Evolutionary conservation across 2,113 vertebrate species (phyloP).

Genomic region (Hemibagrus wyckioides): DNA sequence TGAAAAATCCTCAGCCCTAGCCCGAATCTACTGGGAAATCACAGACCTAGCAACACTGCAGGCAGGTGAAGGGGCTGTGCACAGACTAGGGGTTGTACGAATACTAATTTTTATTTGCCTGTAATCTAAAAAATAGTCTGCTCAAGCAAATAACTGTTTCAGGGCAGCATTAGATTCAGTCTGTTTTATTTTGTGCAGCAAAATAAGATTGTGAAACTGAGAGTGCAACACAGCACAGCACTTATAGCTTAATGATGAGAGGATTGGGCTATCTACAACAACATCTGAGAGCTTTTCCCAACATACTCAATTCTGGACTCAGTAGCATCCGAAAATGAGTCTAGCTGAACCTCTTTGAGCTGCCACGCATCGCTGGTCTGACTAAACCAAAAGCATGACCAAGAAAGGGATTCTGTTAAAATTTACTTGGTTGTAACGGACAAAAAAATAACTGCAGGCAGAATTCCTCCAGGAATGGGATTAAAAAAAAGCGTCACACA

Average conservation of each 20-base stretch:
- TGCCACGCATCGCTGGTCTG: not conserved
- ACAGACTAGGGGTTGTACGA: not conserved
- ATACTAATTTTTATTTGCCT: not conserved
- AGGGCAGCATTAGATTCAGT: too few relatives aligned
- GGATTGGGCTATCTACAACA: not conserved
- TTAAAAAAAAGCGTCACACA: not conserved
- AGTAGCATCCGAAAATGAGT: not conserved
- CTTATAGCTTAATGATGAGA: not conserved
- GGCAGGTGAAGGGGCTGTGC: not conserved
- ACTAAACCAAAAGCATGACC: not conserved
- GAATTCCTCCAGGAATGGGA: not conserved
- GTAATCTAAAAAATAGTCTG: not conserved
- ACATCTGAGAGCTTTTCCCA: not conserved
- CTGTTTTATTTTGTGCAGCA: too few relatives aligned
- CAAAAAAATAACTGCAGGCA: not conserved
- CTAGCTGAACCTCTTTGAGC: not conserved
- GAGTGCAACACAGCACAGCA: not conserved
- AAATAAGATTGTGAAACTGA: too few relatives aligned
- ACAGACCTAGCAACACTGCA: not conserved
- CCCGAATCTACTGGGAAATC: not conserved
- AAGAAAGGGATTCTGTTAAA: not conserved
- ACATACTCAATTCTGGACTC: not conserved
- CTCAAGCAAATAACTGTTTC: too few relatives aligned
- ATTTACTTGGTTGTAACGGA: not conserved
- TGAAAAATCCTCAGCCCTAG: not conserved